Percentiles rank a stretch among this genome's conserved stretches.
phyloP scores from a whole-genome alignment of 2,113 vertebrate genomes.

The Laticauda colubrina region DNA sequence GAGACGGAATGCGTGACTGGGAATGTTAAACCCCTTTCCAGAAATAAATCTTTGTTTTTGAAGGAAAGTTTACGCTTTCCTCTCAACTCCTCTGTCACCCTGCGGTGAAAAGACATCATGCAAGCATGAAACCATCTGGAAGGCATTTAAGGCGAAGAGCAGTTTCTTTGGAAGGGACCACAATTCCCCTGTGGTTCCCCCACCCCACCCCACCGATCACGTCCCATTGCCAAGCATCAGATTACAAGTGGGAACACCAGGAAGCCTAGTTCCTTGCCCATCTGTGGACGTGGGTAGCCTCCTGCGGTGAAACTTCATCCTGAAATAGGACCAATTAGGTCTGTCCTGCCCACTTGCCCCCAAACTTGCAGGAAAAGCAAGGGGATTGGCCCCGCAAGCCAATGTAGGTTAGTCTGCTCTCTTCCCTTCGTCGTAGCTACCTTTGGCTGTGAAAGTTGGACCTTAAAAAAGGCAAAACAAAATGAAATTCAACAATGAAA shows the following conservation, averaged over 20 bases:
- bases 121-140: not conserved
- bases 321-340: not conserved
- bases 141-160: not conserved
- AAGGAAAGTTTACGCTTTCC: not conserved
- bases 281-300: not conserved
- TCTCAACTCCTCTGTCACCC: not conserved
- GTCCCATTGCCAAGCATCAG: not conserved
- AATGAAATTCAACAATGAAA: too few relatives aligned
- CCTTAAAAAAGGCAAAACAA: too few relatives aligned
- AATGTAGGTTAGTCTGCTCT: not conserved
- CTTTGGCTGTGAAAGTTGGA: too few relatives aligned
- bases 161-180: not conserved
- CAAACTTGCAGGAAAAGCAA: not conserved
- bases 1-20: not conserved
- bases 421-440: too few relatives aligned
- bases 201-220: fast-evolving
- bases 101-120: too few relatives aligned
- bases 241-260: not conserved
- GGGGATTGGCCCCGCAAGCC: too few relatives aligned
- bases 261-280: not conserved
- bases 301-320: not conserved
- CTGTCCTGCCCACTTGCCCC: not conserved
- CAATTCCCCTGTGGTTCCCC: too few relatives aligned
- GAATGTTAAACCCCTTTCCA: not conserved
- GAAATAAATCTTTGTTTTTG: not conserved